phyloP scores from a whole-genome alignment of 2,797 vertebrate species.

The Eulemur albifrons region DNA sequence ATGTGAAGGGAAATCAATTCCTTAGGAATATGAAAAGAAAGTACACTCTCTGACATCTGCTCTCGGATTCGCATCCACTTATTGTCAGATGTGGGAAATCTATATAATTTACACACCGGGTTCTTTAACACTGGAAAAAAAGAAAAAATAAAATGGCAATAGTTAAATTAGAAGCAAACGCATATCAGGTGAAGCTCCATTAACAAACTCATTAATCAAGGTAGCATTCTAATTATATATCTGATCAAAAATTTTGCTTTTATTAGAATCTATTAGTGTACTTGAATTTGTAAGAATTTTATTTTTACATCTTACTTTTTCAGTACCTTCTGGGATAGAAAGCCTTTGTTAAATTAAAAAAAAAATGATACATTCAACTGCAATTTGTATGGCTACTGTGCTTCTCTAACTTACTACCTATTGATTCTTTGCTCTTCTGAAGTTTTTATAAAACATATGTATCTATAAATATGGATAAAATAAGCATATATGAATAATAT shows the following conservation, averaged over 20 bases:
- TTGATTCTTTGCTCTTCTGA: background rate
- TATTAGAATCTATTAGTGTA: background rate
- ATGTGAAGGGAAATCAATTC: conserved; percentile 94
- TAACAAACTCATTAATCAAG: background rate
- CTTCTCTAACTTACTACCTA: background rate
- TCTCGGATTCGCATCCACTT: conserved; percentile 97
- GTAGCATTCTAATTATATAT: background rate
- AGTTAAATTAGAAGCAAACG: conserved; percentile 13
- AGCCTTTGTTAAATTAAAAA: background rate
- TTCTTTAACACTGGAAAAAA: conserved; percentile 92
- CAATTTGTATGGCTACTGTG: background rate
- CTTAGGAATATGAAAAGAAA: conserved; percentile 96
- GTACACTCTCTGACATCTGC: conserved; percentile 96
- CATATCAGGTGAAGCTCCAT: background rate
- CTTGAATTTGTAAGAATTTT: conserved; percentile 10
- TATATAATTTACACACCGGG: conserved; percentile 94
- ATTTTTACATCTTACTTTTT: background rate
- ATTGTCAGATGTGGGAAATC: conserved; percentile 95
- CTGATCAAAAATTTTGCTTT: background rate
- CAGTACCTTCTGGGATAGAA: background rate
- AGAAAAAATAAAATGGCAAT: conserved; percentile 24
- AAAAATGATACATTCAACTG: background rate
- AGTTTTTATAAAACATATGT: background rate
- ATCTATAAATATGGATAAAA: background rate
- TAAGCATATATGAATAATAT: background rate